Conservation (phyloP, 2,888 invertebrate species). For the Neoaliturus tenellus region DNA sequence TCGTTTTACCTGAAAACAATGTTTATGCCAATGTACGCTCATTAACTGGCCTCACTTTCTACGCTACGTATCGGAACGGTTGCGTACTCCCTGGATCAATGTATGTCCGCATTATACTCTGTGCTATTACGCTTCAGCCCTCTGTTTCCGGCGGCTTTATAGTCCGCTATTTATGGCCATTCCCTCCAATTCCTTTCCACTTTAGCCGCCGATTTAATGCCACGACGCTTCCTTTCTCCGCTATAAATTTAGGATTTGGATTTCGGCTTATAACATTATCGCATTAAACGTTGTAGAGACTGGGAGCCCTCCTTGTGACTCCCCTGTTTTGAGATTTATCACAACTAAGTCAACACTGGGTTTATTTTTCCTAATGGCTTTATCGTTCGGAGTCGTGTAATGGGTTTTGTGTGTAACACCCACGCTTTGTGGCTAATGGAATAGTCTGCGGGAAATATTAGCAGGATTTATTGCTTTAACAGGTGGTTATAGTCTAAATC, state of each 20-base stretch:
- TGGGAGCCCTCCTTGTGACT: not conserved
- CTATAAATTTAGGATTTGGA: slow-evolving; percentile 45
- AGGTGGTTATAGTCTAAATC: not conserved
- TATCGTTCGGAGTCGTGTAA: slow-evolving; percentile 7
- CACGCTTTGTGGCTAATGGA: slow-evolving; percentile 8
- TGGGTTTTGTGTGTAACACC: slow-evolving; percentile 20
- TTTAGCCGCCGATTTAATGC: slow-evolving; percentile 53
- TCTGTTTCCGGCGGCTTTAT: slow-evolving; percentile 42
- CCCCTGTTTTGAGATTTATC: not conserved
- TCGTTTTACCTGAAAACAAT: no score
- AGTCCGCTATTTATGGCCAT: slow-evolving; percentile 43
- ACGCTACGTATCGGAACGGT: not conserved
- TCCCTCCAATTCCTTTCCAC: slow-evolving; percentile 49
- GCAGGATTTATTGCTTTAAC: not conserved
- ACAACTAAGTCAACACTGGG: slow-evolving; percentile 37
- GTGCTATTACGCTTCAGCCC: slow-evolving; percentile 17
- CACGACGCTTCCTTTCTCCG: slow-evolving; percentile 51
- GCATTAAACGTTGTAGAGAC: slow-evolving; percentile 39
- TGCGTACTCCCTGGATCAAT: slow-evolving; percentile 2
- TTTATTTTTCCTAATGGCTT: slow-evolving; percentile 35
- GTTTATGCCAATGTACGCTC: no score
- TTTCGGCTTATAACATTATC: slow-evolving; percentile 47
- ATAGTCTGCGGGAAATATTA: not conserved
- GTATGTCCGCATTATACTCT: slow-evolving; percentile 26
- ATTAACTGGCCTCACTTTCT: no score